These are phyloP conservation scores for Caenorhabditis doughertyi DNA, from an alignment of 2,888 invertebrate genomes.

Conservation along the genomic window DNA sequence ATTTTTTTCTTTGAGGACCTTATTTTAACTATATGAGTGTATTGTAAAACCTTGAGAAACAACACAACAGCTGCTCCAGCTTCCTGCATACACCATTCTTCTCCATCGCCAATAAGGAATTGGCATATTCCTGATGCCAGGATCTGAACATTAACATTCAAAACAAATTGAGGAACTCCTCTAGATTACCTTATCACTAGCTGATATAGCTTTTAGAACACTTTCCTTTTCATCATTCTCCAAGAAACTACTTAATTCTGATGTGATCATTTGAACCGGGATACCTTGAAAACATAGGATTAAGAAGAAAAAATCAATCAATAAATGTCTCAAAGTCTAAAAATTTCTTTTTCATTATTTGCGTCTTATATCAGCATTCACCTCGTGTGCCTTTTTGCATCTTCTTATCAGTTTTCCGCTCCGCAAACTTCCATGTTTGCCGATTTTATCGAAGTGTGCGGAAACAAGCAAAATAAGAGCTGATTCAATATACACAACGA, in stretches of 20 bases:
- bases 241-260: slow-evolving; percentile 38
- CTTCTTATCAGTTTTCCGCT: slow-evolving; percentile 41
- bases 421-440: slow-evolving; percentile 44
- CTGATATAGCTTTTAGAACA: slow-evolving; percentile 39
- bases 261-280: slow-evolving; percentile 19
- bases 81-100: not conserved
- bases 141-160: slow-evolving; percentile 15
- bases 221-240: slow-evolving; percentile 29
- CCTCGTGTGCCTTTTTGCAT: slow-evolving; percentile 9
- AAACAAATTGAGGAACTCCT: not conserved
- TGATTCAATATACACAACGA: not conserved
- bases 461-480: not conserved
- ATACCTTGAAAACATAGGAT: not conserved
- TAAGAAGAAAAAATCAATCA: slow-evolving; percentile 8
- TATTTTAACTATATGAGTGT: no score
- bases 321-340: slow-evolving; percentile 28
- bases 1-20: no score
- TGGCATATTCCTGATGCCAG: slow-evolving; percentile 40
- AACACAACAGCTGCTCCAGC: slow-evolving; percentile 30
- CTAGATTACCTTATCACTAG: slow-evolving; percentile 35
- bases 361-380: slow-evolving; percentile 19
- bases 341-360: slow-evolving; percentile 23
- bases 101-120: slow-evolving; percentile 5
- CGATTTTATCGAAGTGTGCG: slow-evolving; percentile 24
- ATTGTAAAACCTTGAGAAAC: slow-evolving; percentile 25